A percentile compares a stretch with the other conserved stretches of the same genome.
phyloP scores from a whole-genome alignment of 1,140 invertebrate species.

The Neomicropteryx cornuta region DNA sequence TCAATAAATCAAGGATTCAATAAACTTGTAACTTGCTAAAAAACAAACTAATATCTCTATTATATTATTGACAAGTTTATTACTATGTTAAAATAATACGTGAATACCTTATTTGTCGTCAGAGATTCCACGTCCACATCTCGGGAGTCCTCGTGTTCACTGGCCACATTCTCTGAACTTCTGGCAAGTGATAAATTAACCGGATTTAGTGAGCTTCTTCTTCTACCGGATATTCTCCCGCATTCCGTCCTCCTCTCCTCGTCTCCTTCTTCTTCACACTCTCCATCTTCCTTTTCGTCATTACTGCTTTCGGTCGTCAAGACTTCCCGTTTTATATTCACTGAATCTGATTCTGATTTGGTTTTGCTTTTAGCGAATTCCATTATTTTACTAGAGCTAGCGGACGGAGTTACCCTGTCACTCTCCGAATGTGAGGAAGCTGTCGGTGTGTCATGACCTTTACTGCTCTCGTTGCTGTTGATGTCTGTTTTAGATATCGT shows the following conservation, averaged over 20 bases:
- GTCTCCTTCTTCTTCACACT: constrained; percentile 37
- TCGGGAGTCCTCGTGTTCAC: constrained; percentile 35
- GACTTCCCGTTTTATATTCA: constrained; percentile 38
- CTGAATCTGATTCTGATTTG: constrained; percentile 24
- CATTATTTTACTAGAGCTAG: constrained; percentile 29
- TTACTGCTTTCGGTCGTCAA: constrained; percentile 42
- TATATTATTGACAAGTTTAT: too few relatives aligned
- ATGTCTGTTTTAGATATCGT: constrained; percentile 48
- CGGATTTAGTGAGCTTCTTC: constrained; percentile 48
- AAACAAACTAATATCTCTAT: too few relatives aligned
- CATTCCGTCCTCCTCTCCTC: constrained; percentile 45
- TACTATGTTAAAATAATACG: too few relatives aligned
- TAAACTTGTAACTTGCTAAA: too few relatives aligned
- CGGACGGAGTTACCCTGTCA: constrained; percentile 32
- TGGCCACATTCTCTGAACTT: constrained; percentile 31
- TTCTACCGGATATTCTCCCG: constrained; percentile 38
- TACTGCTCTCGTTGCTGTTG: constrained; percentile 51
- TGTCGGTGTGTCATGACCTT: constrained; percentile 32
- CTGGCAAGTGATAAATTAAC: constrained; percentile 60
- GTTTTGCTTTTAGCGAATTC: constrained; percentile 18
- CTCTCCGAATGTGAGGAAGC: constrained; percentile 38
- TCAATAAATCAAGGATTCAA: too few relatives aligned
- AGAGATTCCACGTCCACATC: constrained; percentile 38
- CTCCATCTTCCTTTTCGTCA: constrained; percentile 30
- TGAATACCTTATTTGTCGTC: constrained; percentile 21